Conservation (phyloP, 2,888 invertebrate genomes). For the Hyles lineata region DNA sequence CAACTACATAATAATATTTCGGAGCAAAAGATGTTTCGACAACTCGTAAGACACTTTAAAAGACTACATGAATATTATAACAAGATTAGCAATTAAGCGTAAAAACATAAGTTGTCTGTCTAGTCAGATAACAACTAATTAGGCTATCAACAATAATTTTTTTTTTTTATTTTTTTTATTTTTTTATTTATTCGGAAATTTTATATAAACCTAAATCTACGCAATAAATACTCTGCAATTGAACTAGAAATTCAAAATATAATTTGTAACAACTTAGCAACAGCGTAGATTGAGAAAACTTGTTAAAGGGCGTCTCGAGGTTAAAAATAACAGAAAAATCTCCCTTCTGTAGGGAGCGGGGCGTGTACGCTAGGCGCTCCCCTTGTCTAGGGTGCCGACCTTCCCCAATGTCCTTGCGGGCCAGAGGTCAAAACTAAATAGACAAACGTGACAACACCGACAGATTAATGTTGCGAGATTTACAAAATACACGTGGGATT, state of each 20-base stretch:
- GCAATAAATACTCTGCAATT: no score
- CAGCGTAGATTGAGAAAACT: conserved; percentile 28
- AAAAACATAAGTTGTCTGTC: no score
- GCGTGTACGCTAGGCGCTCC: conserved; percentile 3
- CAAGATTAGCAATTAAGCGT: no score
- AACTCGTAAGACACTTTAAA: no score
- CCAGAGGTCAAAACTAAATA: conserved; percentile 63
- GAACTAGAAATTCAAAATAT: neutral
- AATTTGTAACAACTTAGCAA: conserved; percentile 10
- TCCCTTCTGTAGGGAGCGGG: conserved; percentile 51
- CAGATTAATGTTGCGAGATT: conserved; percentile 11
- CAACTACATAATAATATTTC: no score
- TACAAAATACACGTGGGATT: neutral
- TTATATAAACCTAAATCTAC: no score
- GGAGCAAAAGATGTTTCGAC: no score
- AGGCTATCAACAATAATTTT: no score
- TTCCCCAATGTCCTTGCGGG: conserved; percentile 71
- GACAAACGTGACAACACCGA: conserved; percentile 29
- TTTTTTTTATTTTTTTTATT: no score
- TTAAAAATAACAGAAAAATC: conserved; percentile 74
- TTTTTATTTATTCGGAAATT: no score
- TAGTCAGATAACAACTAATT: no score
- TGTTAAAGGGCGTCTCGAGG: conserved; percentile 73
- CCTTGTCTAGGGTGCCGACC: conserved; percentile 57
- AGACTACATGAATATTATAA: no score